These are phyloP conservation scores for Sebastes kiyomatsui DNA, from an alignment of 2,797 vertebrate genomes.

Conservation along the genomic window DNA sequence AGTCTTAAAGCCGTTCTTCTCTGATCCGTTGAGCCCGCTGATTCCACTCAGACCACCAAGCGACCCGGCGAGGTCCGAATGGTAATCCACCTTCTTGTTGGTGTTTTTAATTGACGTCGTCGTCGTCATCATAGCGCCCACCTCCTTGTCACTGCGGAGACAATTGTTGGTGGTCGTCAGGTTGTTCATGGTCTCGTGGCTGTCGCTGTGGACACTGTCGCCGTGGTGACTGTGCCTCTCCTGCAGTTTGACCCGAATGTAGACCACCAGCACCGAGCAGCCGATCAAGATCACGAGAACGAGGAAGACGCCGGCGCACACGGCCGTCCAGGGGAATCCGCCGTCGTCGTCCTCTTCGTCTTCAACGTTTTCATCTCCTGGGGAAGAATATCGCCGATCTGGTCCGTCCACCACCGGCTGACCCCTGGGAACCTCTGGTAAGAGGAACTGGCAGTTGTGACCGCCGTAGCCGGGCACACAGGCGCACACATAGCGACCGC, in stretches of 20 bases:
- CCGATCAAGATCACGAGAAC: conserved; percentile 93
- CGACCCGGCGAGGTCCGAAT: conserved; percentile 84
- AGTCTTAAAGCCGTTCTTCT: conserved; percentile 91
- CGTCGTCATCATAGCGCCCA: conserved; percentile 86
- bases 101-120: conserved; percentile 94
- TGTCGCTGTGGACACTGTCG: conserved; percentile 85
- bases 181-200: conserved; percentile 97
- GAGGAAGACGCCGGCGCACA: conserved; percentile 92
- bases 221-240: conserved; percentile 83
- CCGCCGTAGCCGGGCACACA: conserved; percentile 92
- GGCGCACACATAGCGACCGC: conserved; percentile 91
- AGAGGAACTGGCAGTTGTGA: conserved; percentile 95
- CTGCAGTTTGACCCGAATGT: conserved; percentile 89
- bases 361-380: conserved; percentile 67
- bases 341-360: conserved; percentile 76
- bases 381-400: conserved; percentile 74
- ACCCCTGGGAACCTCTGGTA: conserved; percentile 85
- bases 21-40: conserved; percentile 73
- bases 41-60: conserved; percentile 73
- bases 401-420: conserved; percentile 74
- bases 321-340: conserved; percentile 94
- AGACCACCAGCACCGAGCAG: conserved; percentile 90
- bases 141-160: conserved; percentile 93
- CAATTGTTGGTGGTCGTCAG: conserved; percentile 89
- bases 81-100: conserved; percentile 96